Evolutionary conservation across 2,113 vertebrate genomes (phyloP), one percentile per base, ranked within the genome.

Genomic region (Istiophorus platypterus): DNA sequence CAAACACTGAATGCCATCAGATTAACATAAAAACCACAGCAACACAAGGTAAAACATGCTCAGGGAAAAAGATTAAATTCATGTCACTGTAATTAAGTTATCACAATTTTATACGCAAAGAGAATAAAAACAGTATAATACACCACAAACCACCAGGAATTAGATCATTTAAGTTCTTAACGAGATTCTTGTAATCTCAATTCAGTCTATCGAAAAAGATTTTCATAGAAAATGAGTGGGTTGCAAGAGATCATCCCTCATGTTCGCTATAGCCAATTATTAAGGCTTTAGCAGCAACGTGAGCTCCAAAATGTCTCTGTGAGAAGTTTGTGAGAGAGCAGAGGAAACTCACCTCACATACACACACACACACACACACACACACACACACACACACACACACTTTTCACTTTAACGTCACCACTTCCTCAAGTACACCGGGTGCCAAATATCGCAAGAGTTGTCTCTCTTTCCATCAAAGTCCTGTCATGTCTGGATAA

Each of bases 121-220:
- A 10, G 10, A 17, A 20, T 26, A 8, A 8, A 65, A 26, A 45
- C 7, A 18, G 18, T 51, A 22, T 31, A 68, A 68, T 31, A 31
- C 22, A 68, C 45, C 45, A 51, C 45, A 52, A 70, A 54, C 20
- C 67, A 70, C 22, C 10, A 2, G 47, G 29, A 54, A 70, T 54
- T 24, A 70, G 10, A 18, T 34, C 12, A n/a, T 68, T 41, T 2
- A 37, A 37, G 29, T n/a, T 37, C 2, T 7, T 3, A 9, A 18
- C 14, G 41, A 47, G 7, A 14, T n/a, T 64, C n/a, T 8, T 64
- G 20, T 47, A n/a, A 63, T 42, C 14, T 15, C 45, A 47, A 7
- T 26, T 65, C 6, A 41, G 37, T 17, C 2, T 17, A 5, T 26
- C 7, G 10, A 47, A 49, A 34, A 14, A 3, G 15, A 9, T 39